These are phyloP conservation scores for Lynx canadensis DNA, from an alignment of 2,113 vertebrate genomes.

Conservation along the genomic window DNA sequence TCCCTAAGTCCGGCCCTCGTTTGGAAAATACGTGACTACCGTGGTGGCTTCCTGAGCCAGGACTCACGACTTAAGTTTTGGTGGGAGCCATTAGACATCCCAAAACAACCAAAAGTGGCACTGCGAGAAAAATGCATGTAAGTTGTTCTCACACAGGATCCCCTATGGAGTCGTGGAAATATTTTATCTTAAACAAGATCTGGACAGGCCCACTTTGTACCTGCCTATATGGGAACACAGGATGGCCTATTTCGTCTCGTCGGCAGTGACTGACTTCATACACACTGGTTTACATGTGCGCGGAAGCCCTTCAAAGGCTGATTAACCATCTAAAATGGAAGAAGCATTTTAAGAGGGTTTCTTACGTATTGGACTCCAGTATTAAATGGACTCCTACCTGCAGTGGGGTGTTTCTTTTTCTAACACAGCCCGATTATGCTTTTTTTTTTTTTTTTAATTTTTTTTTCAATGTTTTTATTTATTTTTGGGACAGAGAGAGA, in stretches of 20 bases:
- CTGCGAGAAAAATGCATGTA: background rate
- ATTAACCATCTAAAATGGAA: conserved; percentile 9
- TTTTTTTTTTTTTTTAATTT: too few species aligned
- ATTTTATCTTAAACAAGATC: conserved; percentile 44
- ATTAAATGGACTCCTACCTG: background rate
- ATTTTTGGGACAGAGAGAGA: too few species aligned
- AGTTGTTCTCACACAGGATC: conserved; percentile 5
- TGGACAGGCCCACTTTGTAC: background rate
- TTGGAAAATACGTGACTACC: background rate
- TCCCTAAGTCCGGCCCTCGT: background rate
- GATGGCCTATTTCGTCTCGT: background rate
- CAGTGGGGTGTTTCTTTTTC: conserved; percentile 34
- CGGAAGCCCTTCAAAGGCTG: background rate
- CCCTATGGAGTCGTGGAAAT: background rate
- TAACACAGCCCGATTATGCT: conserved; percentile 38
- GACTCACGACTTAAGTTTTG: background rate
- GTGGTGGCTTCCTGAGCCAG: background rate
- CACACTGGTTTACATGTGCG: background rate
- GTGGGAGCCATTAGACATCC: background rate
- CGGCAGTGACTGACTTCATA: background rate
- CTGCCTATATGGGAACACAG: background rate
- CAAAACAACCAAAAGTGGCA: background rate
- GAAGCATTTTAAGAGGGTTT: background rate
- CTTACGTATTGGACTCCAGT: conserved; percentile 10
- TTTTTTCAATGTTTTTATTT: too few species aligned